Conservation (phyloP, 2,888 invertebrate species). For the Kuschelorhynchus macadamiae region DNA sequence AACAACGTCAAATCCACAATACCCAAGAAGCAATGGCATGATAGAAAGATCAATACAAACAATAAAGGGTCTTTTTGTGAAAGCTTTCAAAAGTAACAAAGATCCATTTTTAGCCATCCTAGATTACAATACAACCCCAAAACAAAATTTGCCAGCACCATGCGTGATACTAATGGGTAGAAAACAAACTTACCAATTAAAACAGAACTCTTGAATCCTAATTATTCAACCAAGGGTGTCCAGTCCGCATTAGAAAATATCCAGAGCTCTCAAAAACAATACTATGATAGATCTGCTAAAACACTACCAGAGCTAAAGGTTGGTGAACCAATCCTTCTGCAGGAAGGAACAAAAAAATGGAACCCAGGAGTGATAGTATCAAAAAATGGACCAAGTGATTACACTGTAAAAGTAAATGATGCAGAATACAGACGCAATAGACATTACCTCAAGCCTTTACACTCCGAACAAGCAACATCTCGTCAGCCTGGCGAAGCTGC, state of each 20-base stretch:
- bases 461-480: too few species aligned
- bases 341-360: constrained; percentile 6
- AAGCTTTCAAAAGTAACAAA: constrained; percentile 42
- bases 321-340: not conserved
- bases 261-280: not conserved
- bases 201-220: not conserved
- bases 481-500: too few species aligned
- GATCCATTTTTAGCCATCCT: constrained; percentile 49
- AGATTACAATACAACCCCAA: not conserved
- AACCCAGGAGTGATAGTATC: not conserved
- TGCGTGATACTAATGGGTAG: not conserved
- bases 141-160: not conserved
- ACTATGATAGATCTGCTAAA: constrained; percentile 5
- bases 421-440: constrained; percentile 7
- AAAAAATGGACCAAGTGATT: constrained; percentile 1
- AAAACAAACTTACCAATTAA: not conserved
- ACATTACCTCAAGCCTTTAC: not conserved
- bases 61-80: constrained; percentile 51
- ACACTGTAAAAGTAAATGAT: constrained; percentile 5
- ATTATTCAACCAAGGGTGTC: not conserved
- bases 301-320: not conserved
- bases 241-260: not conserved
- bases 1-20: constrained; percentile 47
- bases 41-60: constrained; percentile 52
- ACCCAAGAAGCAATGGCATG: constrained; percentile 49